Base-by-base conservation (phyloP, 2,113 vertebrate genomes). In the Scortum barcoo region DNA sequence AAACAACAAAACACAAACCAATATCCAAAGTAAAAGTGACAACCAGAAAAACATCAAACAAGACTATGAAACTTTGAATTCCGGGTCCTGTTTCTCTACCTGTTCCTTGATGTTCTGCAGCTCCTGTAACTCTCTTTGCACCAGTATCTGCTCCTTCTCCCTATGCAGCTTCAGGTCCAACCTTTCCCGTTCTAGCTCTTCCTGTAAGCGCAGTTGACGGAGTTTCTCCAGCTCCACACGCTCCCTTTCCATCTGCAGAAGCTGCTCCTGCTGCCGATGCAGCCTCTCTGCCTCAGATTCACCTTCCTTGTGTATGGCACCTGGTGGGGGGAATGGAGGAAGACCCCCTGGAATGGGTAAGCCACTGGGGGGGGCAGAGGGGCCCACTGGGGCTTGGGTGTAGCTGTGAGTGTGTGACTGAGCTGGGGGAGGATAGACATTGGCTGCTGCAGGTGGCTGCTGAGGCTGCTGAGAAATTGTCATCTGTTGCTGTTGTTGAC, bases 81-180 rank as follows among this genome's bases (percentile, higher is more conserved):
- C 38, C 22, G 58, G 20, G 36, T 78, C 33, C 24, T 70, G 74
- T 71, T 80, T 82, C 50, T 93, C 88, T 94, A 99, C 98, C n/a
- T 99, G 98, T 63, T 99, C 98, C 94, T 99, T 99, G 90, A 99
- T 99, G 88, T 91, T 98, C 86, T 99, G 98, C 84, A 99, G 91
- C 89, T 99, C 98, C 85, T 98, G 97, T 85, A 99, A 94, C 90
- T 99, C 98, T 82, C 97, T 95, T 78, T 99, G 97, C 86, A 99
- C 98, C 82, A 99, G 91, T 54, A 99, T 92, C 92, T 99, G 97
- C 86, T 99, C 98, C 80, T 99, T 99, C 86, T 99, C 98, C 2
- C 98, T 94, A 84, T 99, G 97, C 19, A 97, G 85, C 89, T 99
- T 97, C 76, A 99, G 91, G 89, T 99, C 98, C 0, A 96, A 93